Evolutionary conservation across 2,888 invertebrate genomes (phyloP).

Genomic region (Liposcelis brunnea): DNA sequence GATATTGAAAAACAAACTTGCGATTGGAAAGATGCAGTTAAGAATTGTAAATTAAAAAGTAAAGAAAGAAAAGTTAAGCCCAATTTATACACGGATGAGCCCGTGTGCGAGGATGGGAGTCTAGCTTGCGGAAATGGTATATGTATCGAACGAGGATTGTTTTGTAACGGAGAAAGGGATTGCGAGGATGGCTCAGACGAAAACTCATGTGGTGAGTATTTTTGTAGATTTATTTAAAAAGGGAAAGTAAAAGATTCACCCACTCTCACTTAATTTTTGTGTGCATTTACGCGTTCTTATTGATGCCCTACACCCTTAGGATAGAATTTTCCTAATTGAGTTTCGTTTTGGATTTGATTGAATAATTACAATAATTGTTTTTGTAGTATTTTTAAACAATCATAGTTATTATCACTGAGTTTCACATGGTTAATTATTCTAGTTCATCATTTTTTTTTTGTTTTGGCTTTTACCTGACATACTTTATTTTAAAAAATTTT

Average conservation of each 20-base stretch:
- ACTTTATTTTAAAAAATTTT: neutral
- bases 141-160: conserved; percentile 75
- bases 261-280: conserved; percentile 1
- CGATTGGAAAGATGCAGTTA: conserved; percentile 87
- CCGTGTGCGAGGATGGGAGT: conserved; percentile 43
- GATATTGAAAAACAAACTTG: conserved; percentile 91
- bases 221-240: too few species aligned
- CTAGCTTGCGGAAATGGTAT: conserved; percentile 74
- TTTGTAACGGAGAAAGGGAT: conserved; percentile 86
- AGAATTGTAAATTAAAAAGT: conserved; percentile 78
- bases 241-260: too few species aligned
- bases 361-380: too few species aligned
- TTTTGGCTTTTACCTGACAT: too few species aligned
- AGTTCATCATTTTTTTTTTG: conserved; percentile 5
- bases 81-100: conserved; percentile 73
- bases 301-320: too few species aligned
- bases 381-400: too few species aligned
- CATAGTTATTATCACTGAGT: too few species aligned
- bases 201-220: conserved; percentile 67
- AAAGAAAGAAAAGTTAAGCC: conserved; percentile 80
- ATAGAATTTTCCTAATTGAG: too few species aligned
- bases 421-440: too few species aligned
- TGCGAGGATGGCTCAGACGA: conserved; percentile 79
- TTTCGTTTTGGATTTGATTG: too few species aligned
- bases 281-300: neutral